Percentiles rank a stretch among this genome's conserved stretches.
These are phyloP conservation scores for Crypturellus undulatus DNA, from an alignment of 2,113 vertebrate genomes.

Conservation along the genomic window DNA sequence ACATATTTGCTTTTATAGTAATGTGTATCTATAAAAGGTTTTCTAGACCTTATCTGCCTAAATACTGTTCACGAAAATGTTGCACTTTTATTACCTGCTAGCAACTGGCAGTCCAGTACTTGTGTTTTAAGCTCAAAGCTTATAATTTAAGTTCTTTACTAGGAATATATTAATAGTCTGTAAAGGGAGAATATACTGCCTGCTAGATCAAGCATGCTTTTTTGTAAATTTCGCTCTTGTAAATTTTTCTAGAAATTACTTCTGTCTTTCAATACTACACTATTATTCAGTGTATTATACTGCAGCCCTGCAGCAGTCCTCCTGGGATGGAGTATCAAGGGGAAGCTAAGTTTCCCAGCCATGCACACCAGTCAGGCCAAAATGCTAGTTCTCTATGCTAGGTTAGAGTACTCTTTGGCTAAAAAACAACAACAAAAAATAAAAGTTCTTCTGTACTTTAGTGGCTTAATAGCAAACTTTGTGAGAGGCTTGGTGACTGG, in stretches of 20 bases:
- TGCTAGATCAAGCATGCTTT: background rate
- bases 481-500: background rate
- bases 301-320: background rate
- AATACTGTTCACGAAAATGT: background rate
- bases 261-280: background rate
- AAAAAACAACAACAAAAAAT: background rate
- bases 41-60: background rate
- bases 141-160: background rate
- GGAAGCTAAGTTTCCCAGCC: background rate
- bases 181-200: background rate
- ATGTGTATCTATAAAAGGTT: background rate
- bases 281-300: background rate
- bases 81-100: background rate
- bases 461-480: background rate
- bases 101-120: slow-evolving; percentile 35
- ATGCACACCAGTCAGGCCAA: background rate
- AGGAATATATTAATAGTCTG: background rate
- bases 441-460: background rate
- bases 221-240: background rate
- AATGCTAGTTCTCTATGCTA: too few species aligned
- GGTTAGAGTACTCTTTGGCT: too few species aligned
- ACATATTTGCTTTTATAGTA: background rate
- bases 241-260: background rate
- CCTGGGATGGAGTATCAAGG: background rate
- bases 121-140: background rate